Base-by-base conservation (phyloP, 1,140 invertebrate genomes). In the Ganaspis sp. region DNA sequence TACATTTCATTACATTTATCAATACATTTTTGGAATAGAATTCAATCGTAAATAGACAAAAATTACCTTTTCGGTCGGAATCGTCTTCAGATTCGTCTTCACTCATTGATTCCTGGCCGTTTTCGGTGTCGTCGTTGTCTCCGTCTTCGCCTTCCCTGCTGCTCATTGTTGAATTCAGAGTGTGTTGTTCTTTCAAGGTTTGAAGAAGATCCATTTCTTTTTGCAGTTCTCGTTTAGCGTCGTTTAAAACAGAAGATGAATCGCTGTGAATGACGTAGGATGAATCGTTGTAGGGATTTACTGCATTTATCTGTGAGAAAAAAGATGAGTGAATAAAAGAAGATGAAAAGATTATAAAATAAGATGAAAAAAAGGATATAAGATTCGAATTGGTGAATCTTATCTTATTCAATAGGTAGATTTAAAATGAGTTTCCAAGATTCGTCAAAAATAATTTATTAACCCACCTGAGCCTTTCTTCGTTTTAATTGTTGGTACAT, bases 401-500 rank as follows among this genome's bases (percentile, higher is more conserved):
- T n/a, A n/a, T n/a, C n/a, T n/a, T n/a, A n/a, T n/a, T n/a, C n/a
- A n/a, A n/a, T n/a, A n/a, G n/a, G n/a, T n/a, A n/a, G n/a, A 53
- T 53, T n/a, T n/a, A 17, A 34, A 3, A 37, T 0, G 69, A 70
- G 5, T 34, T 42, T 23, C 2, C 29, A 34, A 34, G 6, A 17
- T 49, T 49, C 6, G 2, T n/a, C 9, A 53, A 70, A 34, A 11
- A 15, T 64, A 29, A 38, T 77, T 0, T 15, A 11, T 70, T 40
- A 12, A 74, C 49, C 81, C 70, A 88, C 88, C 77, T 90, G 90
- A 72, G 88, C 86, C 53, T 91, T 86, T 76, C 91, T 91, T 85
- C 95, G 96, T 38, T 95, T 92, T 9, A 97, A 87, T 82, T 96
- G 94, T 76, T 96, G 94, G 86, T 96, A 97, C 85, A 96, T 94